Evolutionary conservation across 2,888 invertebrate species (phyloP), one percentile per base, ranked within the genome.

Genomic region (Abrostola tripartita): DNA sequence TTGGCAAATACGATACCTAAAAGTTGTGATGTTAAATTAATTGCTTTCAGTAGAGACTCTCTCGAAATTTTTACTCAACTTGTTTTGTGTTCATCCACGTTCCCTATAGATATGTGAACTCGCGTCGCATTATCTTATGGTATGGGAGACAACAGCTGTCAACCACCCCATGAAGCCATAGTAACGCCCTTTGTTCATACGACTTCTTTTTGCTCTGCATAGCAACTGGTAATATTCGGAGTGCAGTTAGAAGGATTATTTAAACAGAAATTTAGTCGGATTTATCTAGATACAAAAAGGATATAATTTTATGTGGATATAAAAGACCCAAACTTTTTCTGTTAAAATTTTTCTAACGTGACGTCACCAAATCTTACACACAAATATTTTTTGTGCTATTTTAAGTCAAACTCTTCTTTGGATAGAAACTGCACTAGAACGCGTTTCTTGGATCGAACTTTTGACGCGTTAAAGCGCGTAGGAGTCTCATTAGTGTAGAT

Each of bases 131-230:
- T 47, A 47, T 47, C 24, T 37, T 24, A 5, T 8, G 37, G 35
- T 42, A 42, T 62, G 68, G 14, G 63, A 71, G 62, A 51, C 40
- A 14, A 8, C 61, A 42, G 67, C 35, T 54, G 61, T 6, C 53
- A 8, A 60, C 41, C 55, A 69, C 71, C 55, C 60, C 49, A 9
- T 7, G 71, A 69, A 71, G 66, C 69, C 69, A 56, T 69, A 71
- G 71, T 61, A 71, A 71, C 66, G 61, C 55, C 71, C 61, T 66
- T 47, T 47, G 44, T 47, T 47, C 35, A n/a, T 56, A 37, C 41
- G 52, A 12, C 14, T 52, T 54, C 41, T 65, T 57, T 56, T 38
- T 51, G 6, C 9, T 37, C 12, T 37, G 41, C 14, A 24, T 52
- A 47, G 56, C 52, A 58, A 36, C 38, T 52, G 38, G 47, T 52